Conservation (phyloP, 2,113 vertebrate genomes). For the Pelmatolapia mariae region DNA sequence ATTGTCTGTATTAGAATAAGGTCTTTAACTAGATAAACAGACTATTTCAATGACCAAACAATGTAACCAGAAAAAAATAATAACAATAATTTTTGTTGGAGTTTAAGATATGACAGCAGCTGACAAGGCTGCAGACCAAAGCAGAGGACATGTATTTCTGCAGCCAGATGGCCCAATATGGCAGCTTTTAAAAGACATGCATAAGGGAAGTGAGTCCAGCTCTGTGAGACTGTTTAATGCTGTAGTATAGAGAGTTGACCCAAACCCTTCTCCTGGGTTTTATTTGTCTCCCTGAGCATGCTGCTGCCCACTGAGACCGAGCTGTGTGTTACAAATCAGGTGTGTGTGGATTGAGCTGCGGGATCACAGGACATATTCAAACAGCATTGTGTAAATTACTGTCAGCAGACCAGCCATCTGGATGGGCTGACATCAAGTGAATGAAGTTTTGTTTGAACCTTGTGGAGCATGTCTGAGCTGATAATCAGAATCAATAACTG, state of each 20-base stretch:
- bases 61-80: not conserved
- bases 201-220: not conserved
- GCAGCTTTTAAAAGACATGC: constrained; percentile 15
- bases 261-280: constrained; percentile 11
- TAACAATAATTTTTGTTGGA: not conserved
- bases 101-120: not conserved
- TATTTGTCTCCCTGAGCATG: constrained; percentile 24
- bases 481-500: not conserved
- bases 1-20: not conserved
- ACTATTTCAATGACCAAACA: not conserved
- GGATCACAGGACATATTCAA: constrained; percentile 24
- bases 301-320: constrained; percentile 1
- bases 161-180: not conserved
- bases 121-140: not conserved
- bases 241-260: constrained; percentile 24
- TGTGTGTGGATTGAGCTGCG: not conserved
- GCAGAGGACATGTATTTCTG: not conserved
- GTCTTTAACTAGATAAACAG: not conserved
- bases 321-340: not conserved
- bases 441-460: constrained; percentile 6
- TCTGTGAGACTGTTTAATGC: constrained; percentile 21
- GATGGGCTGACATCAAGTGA: not conserved
- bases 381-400: constrained; percentile 8
- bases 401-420: not conserved
- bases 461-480: not conserved